Base-by-base conservation (phyloP, 2,888 invertebrate genomes). In the Agonopterix arenella region DNA sequence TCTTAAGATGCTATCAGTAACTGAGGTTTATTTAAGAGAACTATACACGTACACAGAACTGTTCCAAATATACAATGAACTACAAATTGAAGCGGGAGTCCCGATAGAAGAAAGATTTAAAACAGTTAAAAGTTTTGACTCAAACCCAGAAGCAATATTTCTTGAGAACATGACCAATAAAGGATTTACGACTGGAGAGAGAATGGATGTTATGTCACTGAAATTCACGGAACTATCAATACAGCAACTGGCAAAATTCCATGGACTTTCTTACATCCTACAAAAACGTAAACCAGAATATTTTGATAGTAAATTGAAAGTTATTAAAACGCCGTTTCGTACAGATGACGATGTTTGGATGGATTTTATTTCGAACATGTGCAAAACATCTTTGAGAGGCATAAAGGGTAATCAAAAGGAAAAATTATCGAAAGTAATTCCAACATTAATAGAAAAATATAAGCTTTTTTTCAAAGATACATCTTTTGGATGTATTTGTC, bases 51-150 rank as follows among this genome's bases (percentile, higher is more conserved):
- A 40, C 64, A 66, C 52, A 45, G 76, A 80, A 61, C 13, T 62
- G 1, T 72, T 69, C 45, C 45, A 51, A 62, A 8, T 83, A 84
- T 49, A 69, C 59, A 11, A 59, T 16, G 70, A 80, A 51, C 54
- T 83, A 0, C 76, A 83, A 66, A 58, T 65, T 2, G 61, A 70
- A 49, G 70, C 64, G 0, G 52, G 62, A 0, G 53, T 84, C 5
- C 76, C 79, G 0, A 2, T 11, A 0, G 52, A 62, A 8, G 66
- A 79, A 49, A 69, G 67, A 58, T 77, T 61, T 38, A 70, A 64
- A 52, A 62, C 61, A 16, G 69, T 66, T 0, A 74, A 71, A 59
- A 55, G 60, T 45, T 79, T 70, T 38, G 73, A 70, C 52, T 68
- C 63, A 1, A 58, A 57, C 18, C 44, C 52, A 8, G 65, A 76